Percentiles rank a stretch among this genome's conserved stretches.
These are phyloP conservation scores for Ceratosolen solmsi DNA, from an alignment of 1,140 invertebrate genomes.

Conservation along the genomic window DNA sequence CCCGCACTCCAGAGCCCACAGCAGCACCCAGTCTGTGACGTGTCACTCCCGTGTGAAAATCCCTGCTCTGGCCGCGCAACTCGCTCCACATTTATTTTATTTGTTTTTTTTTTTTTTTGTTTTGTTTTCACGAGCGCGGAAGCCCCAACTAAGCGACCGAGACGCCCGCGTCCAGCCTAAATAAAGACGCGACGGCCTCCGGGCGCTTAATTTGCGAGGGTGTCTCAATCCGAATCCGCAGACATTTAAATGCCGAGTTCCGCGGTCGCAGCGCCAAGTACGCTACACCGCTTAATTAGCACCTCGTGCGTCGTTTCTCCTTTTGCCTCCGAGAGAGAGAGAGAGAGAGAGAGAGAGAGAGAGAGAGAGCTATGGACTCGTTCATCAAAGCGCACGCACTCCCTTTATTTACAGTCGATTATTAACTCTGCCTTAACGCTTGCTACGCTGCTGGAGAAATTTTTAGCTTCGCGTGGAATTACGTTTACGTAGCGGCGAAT, in stretches of 20 bases:
- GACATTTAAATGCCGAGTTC: neutral
- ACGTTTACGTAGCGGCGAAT: too few relatives aligned
- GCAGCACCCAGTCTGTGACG: neutral
- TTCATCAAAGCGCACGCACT: neutral
- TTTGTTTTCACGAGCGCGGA: neutral
- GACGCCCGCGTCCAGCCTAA: conserved; percentile 55
- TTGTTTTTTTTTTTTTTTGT: neutral
- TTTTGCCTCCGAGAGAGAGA: neutral
- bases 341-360: too few relatives aligned
- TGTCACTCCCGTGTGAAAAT: neutral
- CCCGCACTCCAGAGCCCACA: neutral
- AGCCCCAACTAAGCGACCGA: conserved; percentile 33
- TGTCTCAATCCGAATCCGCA: conserved; percentile 49
- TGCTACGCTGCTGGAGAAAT: too few relatives aligned
- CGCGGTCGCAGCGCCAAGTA: neutral
- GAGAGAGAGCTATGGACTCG: too few relatives aligned
- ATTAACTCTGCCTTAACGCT: too few relatives aligned
- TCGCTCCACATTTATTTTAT: neutral
- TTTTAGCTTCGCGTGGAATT: too few relatives aligned
- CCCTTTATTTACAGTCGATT: too few relatives aligned
- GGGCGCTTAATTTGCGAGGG: conserved; percentile 60
- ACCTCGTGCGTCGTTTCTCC: conserved; percentile 45
- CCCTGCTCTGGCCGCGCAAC: too few relatives aligned
- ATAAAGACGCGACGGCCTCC: conserved; percentile 61
- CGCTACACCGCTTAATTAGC: conserved; percentile 65